Evolutionary conservation across 23 tunicate genomes (phyloP).

Genomic region (Diplosoma virens): DNA sequence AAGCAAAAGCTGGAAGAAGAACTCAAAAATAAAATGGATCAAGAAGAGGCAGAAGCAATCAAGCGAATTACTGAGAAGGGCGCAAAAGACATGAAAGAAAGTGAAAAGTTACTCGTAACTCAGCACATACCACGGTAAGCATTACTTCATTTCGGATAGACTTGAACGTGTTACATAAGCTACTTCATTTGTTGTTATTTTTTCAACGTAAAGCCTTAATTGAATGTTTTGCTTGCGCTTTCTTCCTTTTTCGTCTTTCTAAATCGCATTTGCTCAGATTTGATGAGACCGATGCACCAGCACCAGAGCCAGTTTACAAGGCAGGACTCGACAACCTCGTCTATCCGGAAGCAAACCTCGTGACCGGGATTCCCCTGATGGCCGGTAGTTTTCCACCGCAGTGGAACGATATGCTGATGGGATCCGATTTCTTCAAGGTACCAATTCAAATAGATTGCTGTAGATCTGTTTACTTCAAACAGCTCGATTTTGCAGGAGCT

Average conservation of each 20-base stretch:
- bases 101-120: slow-evolving; percentile 33
- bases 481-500: slow-evolving; percentile 45
- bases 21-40: slow-evolving; percentile 32
- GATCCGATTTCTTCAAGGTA: slow-evolving; percentile 70
- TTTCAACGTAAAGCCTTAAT: no score
- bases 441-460: background rate
- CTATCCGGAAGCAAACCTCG: background rate
- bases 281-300: background rate
- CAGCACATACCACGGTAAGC: no score
- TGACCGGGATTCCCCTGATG: slow-evolving; percentile 49
- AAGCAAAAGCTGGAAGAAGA: slow-evolving; percentile 40
- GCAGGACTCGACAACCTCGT: no score
- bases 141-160: no score
- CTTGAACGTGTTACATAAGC: no score
- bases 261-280: background rate
- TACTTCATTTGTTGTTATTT: no score
- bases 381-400: slow-evolving; percentile 41
- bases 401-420: slow-evolving; percentile 43
- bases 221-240: no score
- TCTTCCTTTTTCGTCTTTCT: no score
- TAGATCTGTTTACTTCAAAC: background rate
- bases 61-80: slow-evolving; percentile 49
- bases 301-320: background rate
- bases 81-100: slow-evolving; percentile 46
- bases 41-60: slow-evolving; percentile 57